A percentile compares a stretch with the other conserved stretches of the same genome.
These are phyloP conservation scores for Charaxes varanes DNA, from an alignment of 1,140 invertebrate genomes.

Conservation along the genomic window DNA sequence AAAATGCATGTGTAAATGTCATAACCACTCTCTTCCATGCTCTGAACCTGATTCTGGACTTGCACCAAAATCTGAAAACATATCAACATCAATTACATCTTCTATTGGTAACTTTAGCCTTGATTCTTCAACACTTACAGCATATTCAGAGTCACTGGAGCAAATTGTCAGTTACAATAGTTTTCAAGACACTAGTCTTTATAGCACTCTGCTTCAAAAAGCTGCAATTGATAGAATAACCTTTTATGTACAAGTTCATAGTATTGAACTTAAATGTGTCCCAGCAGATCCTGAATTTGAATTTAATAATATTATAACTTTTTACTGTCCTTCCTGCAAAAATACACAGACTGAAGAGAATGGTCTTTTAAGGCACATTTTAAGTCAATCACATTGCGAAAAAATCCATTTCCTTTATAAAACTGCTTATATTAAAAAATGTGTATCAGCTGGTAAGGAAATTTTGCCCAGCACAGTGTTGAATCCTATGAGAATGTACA, in stretches of 20 bases:
- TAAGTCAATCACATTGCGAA: conserved; percentile 53
- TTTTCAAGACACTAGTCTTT: conserved; percentile 47
- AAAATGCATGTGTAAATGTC: conserved; percentile 46
- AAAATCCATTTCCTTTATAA: conserved; percentile 66
- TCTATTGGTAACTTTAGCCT: conserved; percentile 61
- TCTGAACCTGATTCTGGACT: conserved; percentile 38
- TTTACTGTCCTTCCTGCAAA: conserved; percentile 50
- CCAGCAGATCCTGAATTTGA: conserved; percentile 23
- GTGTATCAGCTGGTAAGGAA: conserved; percentile 46
- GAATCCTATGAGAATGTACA: conserved; percentile 61
- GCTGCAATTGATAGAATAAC: conserved; percentile 55
- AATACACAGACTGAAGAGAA: conserved; percentile 42
- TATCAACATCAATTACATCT: conserved; percentile 43
- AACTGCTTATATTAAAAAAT: conserved; percentile 63
- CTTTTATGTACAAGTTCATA: conserved; percentile 62
- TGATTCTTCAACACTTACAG: conserved; percentile 48
- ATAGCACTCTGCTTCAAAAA: conserved; percentile 43
- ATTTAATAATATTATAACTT: conserved; percentile 36
- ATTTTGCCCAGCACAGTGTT: conserved; percentile 61
- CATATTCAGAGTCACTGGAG: conserved; percentile 58
- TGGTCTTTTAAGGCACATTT: conserved; percentile 46
- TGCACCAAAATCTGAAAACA: conserved; percentile 31
- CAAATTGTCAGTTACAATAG: conserved; percentile 56
- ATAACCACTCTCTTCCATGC: conserved; percentile 22
- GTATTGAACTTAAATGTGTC: conserved; percentile 47